A percentile compares a stretch with the other conserved stretches of the same genome.
Conservation (phyloP, 2,113 vertebrate genomes). For the Grallaria varia region DNA sequence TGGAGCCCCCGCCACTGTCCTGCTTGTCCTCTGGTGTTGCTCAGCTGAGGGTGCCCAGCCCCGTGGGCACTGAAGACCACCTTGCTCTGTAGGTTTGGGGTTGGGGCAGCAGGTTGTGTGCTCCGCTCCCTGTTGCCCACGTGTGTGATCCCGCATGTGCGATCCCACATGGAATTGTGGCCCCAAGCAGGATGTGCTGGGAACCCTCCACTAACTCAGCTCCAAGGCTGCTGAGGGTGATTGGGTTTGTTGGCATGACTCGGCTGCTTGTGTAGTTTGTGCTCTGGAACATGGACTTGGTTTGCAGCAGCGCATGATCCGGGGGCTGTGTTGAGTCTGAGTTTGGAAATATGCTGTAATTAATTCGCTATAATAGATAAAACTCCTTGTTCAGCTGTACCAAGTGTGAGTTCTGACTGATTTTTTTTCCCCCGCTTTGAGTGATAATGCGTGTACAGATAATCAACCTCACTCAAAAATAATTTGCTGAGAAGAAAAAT, state of each 20-base stretch:
- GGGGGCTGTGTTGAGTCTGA: not conserved
- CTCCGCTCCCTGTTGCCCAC: not conserved
- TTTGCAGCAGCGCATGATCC: slow-evolving; percentile 10
- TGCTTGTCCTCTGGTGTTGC: not conserved
- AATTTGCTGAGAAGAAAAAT: not conserved
- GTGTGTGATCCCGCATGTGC: slow-evolving; percentile 37
- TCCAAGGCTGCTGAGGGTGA: not conserved
- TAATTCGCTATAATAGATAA: not conserved
- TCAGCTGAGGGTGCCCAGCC: not conserved
- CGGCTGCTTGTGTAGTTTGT: slow-evolving; percentile 12
- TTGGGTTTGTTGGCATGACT: slow-evolving; percentile 19
- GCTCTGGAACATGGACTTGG: not conserved
- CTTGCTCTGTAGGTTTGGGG: not conserved
- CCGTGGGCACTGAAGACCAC: not conserved
- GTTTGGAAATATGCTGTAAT: not conserved
- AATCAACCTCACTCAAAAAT: not conserved
- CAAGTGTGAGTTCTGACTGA: not conserved
- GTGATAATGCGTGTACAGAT: not conserved
- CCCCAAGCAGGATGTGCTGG: not conserved
- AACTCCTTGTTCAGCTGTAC: not conserved
- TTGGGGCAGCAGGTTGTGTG: not conserved
- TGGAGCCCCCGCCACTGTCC: not conserved
- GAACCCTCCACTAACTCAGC: not conserved
- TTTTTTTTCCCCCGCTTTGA: not conserved
- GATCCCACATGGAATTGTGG: not conserved